A percentile compares a stretch with the other conserved stretches of the same genome.
phyloP scores from a whole-genome alignment of 2,113 vertebrate genomes.

The Colaptes auratus region DNA sequence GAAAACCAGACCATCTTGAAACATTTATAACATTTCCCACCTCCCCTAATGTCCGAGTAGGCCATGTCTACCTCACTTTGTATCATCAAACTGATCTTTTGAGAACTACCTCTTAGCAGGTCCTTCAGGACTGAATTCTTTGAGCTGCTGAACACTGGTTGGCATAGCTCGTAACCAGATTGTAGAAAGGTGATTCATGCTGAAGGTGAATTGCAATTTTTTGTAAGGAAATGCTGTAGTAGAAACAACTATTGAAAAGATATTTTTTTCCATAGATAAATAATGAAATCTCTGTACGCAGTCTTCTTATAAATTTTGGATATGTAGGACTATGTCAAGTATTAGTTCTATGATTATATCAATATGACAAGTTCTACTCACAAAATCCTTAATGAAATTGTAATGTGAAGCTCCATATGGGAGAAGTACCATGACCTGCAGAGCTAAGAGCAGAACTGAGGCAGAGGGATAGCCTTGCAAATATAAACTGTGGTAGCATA shows the following conservation, averaged over 20 bases:
- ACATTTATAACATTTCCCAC: neutral
- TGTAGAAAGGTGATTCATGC: neutral
- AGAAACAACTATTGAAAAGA: neutral
- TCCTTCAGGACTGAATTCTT: neutral
- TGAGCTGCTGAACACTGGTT: neutral
- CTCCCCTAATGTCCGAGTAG: neutral
- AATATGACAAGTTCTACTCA: neutral
- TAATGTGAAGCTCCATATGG: neutral
- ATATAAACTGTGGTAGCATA: neutral
- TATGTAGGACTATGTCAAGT: neutral
- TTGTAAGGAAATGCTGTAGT: neutral
- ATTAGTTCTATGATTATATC: neutral
- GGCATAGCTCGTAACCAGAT: neutral
- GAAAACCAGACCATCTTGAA: neutral
- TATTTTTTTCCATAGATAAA: neutral
- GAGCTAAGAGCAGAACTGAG: neutral
- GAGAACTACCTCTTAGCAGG: neutral
- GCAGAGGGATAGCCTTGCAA: neutral
- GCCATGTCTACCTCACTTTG: neutral
- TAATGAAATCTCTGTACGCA: neutral
- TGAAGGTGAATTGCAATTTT: neutral
- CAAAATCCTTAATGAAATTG: neutral
- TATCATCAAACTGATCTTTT: neutral
- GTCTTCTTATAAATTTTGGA: neutral
- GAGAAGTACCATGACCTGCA: neutral